Base-by-base conservation (phyloP, 2,797 vertebrate species). In the Mormyrops attenuatus region DNA sequence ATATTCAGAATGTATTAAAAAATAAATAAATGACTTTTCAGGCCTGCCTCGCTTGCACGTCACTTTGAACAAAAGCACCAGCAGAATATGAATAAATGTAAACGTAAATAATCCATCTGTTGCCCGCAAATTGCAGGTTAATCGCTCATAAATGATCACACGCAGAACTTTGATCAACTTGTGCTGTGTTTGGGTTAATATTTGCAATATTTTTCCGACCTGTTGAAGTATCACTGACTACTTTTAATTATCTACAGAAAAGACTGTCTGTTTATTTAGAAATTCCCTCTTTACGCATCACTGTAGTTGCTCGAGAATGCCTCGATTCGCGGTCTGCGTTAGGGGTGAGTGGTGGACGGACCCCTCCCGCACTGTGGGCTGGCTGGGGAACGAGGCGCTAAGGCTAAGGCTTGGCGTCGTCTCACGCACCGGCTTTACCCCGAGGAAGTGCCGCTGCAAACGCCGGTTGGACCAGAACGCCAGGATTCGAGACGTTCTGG, bases 271-370 rank as follows among this genome's bases (percentile, higher is more conserved):
- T 26, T 50, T 8, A 66, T 66, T 22, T 30, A n/a, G n/a, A 47
- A n/a, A 11, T 66, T 26, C 22, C 60, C 60, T 26, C 60, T 26
- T 26, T 26, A 63, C 57, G n/a, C 57, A 9, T 66, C 60, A 2
- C 7, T 26, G 60, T 50, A 50, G 49, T 9, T 1, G 49, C 34
- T 30, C 26, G 26, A 30, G 26, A 4, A 89, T 89, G 87, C 47
- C 73, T 9, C 41, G 82, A 8, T 84, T 92, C 41, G 88, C 53
- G 22, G 90, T 91, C 30, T 34, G 44, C 44, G 69, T 89, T 34
- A 87, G 89, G 26, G 88, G 80, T 41, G 80, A 90, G 55, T 89
- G 89, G 53, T 63, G 90, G 44, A 49, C 44, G 49, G 73, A 89
- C 41, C n/a, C 44, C 47, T 87, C 87, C 63, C 9, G 22, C 47